Evolutionary conservation across 2,797 vertebrate genomes (phyloP), one percentile per base, ranked within the genome.

Genomic region (Rhincodon typus): DNA sequence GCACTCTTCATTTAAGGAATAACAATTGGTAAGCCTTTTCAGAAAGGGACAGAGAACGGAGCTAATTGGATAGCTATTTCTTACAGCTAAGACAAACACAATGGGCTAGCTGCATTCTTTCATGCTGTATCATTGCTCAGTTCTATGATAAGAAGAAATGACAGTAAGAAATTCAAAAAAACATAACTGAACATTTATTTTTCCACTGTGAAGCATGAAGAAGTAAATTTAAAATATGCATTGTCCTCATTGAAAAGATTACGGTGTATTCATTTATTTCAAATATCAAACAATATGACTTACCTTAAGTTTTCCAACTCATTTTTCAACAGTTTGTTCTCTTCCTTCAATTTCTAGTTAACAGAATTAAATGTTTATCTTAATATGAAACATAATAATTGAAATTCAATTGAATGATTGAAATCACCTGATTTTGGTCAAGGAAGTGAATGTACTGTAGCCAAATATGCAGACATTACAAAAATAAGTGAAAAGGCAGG

Each of bases 231-330:
- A 38, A 79, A 74, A 79, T 15, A 38, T 38, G n/a, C 77, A 79
- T 15, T 77, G 30, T n/a, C 74, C n/a, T 77, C 8, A n/a, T 77
- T 77, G 74, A 77, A n/a, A 77, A 77, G 34, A 82, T 15, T 19
- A 38, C 30, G 12, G 77, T 21, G 34, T 4, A 82, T 82, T 38
- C 79, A 82, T 5, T 82, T 30, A 74, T 74, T 74, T 74, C 38
- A 82, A 82, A 38, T 79, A n/a, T 38, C 34, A 42, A 82, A 42
- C 17, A 82, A 42, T 42, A 82, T 15, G n/a, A 82, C 79, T 86
- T 97, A 97, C 96, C 97, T 97, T 96, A 98, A 97, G 96, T 97
- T 97, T 97, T 97, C 97, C 96, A 97, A 96, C 97, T 98, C 97
- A 96, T 96, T 96, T 95, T 96, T 98, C 96, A 97, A 96, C 97